phyloP scores from a whole-genome alignment of 1,140 invertebrate species.

The Platorchestia sp. region DNA sequence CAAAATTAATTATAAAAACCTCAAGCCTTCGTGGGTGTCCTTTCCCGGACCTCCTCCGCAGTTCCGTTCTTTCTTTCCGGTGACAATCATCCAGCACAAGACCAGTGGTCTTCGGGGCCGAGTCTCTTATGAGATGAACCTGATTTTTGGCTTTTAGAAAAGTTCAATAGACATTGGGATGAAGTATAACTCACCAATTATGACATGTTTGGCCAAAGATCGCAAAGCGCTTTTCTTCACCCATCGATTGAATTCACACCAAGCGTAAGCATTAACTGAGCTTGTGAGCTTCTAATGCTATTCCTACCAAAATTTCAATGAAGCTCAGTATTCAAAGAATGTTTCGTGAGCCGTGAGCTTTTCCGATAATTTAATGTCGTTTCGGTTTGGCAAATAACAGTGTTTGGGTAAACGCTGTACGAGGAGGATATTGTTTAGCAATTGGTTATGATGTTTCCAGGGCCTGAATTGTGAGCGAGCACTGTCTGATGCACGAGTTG shows the following conservation, averaged over 20 bases:
- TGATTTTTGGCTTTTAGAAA: constrained; percentile 48
- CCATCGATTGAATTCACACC: constrained; percentile 4
- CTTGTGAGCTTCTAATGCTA: background rate
- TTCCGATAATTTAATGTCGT: constrained; percentile 54
- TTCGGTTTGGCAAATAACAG: constrained; percentile 54
- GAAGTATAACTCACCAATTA: constrained; percentile 47
- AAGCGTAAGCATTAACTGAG: background rate
- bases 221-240: background rate
- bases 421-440: constrained; percentile 52
- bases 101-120: background rate
- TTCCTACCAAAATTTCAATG: background rate
- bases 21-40: constrained; percentile 39
- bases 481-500: constrained; percentile 52
- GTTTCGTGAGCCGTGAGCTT: constrained; percentile 1
- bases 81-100: background rate
- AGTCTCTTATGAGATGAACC: background rate
- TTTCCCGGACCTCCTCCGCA: background rate
- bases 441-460: constrained; percentile 54
- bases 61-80: constrained; percentile 32
- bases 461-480: constrained; percentile 51
- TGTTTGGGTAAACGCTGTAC: constrained; percentile 53
- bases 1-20: background rate
- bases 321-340: background rate
- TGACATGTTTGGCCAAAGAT: constrained; percentile 53
- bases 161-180: constrained; percentile 19